phyloP scores from a whole-genome alignment of 1,140 invertebrate genomes.

The Pissodes strobi region DNA sequence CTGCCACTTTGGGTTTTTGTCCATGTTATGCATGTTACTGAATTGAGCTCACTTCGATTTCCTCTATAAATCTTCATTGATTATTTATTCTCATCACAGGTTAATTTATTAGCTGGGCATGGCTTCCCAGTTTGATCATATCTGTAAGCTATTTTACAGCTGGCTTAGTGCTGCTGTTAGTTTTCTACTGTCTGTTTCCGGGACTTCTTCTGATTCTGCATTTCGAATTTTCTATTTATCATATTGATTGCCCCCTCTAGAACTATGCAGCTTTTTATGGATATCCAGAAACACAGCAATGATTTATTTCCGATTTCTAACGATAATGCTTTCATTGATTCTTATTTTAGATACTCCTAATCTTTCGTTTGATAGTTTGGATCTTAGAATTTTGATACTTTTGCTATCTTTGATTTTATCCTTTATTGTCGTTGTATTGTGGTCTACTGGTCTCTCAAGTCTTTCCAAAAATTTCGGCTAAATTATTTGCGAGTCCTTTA shows the following conservation, averaged over 20 bases:
- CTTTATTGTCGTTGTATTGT: too few species aligned
- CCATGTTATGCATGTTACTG: too few species aligned
- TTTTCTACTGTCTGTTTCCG: not conserved
- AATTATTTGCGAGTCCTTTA: too few species aligned
- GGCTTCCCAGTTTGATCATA: not conserved
- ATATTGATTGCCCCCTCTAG: not conserved
- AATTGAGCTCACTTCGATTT: too few species aligned
- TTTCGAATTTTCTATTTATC: not conserved
- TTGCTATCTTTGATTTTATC: not conserved
- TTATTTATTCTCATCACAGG: too few species aligned
- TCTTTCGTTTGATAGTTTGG: not conserved
- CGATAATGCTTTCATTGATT: not conserved
- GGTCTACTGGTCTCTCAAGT: too few species aligned
- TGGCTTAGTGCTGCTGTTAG: not conserved
- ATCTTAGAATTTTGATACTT: not conserved
- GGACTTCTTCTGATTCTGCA: not conserved
- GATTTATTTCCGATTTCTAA: not conserved
- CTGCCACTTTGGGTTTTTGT: too few species aligned
- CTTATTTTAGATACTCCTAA: not conserved
- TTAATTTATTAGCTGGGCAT: not conserved
- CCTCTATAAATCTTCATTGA: too few species aligned
- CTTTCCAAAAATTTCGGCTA: too few species aligned
- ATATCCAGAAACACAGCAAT: not conserved
- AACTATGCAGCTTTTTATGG: too few species aligned
- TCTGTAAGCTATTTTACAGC: not conserved